Base-by-base conservation (phyloP, 2,888 invertebrate species). In the Pammene aurita region DNA sequence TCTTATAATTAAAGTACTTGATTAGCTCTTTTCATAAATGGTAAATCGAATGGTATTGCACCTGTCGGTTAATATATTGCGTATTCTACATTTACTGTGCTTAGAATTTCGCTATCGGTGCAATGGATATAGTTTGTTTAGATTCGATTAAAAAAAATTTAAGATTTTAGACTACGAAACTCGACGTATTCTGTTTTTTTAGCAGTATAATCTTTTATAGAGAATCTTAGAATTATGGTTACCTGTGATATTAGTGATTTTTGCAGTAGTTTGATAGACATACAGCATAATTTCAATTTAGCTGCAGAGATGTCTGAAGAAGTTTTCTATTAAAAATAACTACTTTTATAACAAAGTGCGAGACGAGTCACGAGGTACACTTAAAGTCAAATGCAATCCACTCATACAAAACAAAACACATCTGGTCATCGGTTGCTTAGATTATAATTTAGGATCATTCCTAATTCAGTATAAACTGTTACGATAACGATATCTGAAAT, bases 391-490 rank as follows among this genome's bases (percentile, higher is more conserved):
- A 9, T 16, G 26, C 26, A 26, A 48, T 7, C 10, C 10, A 0
- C 18, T 18, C 26, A 18, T 16, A 48, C 48, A 52, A 26, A 34
- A 26, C 16, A 52, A 52, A 34, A 34, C n/a, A 34, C 54, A 52
- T 26, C 11, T n/a, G 34, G 16, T 38, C 50, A 50, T 18, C 4
- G 16, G 35, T 2, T 44, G 41, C 50, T 34, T 52, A 38, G 46
- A 61, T 48, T 42, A 42, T 42, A 41, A 50, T 52, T 38, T 71
- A 73, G 68, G 72, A 72, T 73, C 69, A 38, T 56, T 67, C 63
- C 67, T 67, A 80, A 77, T 79, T 78, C 75, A 74, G 76, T 75
- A 73, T 77, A 75, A 84, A 86, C 76, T 81, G 83, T 84, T 81
- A 86, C 74, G 80, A 77, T 84, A 81, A 80, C 76, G 77, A 71